These are phyloP conservation scores for Acanthoscelides obtectus DNA, from an alignment of 2,888 invertebrate species.

Conservation along the genomic window DNA sequence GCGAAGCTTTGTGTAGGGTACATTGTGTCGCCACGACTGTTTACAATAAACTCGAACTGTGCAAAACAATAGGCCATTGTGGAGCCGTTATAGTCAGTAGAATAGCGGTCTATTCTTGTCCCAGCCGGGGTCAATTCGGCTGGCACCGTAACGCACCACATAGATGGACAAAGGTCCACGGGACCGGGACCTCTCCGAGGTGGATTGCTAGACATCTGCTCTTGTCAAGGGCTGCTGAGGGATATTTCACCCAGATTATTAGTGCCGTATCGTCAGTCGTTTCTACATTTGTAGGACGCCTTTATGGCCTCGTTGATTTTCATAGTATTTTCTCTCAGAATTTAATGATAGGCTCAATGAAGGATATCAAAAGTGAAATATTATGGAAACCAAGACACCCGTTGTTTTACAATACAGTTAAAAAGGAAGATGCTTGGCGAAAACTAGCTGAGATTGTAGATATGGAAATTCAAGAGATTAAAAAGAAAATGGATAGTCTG, in stretches of 20 bases:
- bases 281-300: too few species aligned
- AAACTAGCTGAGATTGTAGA: constrained; percentile 5
- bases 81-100: constrained; percentile 39
- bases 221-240: background rate
- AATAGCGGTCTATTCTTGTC: background rate
- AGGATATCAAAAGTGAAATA: background rate
- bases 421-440: constrained; percentile 9
- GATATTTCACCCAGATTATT: too few species aligned
- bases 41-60: constrained; percentile 41
- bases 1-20: constrained; percentile 23
- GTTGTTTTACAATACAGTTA: constrained; percentile 7
- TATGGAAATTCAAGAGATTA: constrained; percentile 1
- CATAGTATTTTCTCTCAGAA: too few species aligned
- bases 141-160: constrained; percentile 33
- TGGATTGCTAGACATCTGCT: constrained; percentile 24
- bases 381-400: constrained; percentile 7
- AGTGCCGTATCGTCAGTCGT: too few species aligned
- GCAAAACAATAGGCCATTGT: constrained; percentile 42
- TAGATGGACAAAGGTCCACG: constrained; percentile 30
- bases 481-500: constrained; percentile 9
- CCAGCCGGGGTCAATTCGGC: background rate
- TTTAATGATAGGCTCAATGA: too few species aligned
- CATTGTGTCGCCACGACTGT: constrained; percentile 29
- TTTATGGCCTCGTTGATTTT: too few species aligned
- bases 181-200: constrained; percentile 36